phyloP scores from a whole-genome alignment of 2,797 vertebrate species.

The Dendrocincla tyrannina region DNA sequence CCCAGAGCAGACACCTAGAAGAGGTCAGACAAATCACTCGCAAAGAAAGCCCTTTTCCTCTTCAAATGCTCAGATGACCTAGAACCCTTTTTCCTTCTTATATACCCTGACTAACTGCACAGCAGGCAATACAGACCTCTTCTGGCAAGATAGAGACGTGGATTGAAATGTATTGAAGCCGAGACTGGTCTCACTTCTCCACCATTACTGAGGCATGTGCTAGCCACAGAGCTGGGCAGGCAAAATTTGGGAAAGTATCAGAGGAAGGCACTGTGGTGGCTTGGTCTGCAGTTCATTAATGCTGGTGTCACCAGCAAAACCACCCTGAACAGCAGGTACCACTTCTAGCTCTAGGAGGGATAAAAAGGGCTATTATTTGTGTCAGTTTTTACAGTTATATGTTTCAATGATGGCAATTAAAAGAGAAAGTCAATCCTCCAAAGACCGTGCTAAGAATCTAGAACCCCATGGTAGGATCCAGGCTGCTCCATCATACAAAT shows the following conservation, averaged over 20 bases:
- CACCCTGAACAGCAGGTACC: neutral
- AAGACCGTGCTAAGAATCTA: neutral
- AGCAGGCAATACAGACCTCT: neutral
- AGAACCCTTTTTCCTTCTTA: neutral
- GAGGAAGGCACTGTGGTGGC: neutral
- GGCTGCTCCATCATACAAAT: neutral
- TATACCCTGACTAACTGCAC: fast-evolving
- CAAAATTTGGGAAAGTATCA: neutral
- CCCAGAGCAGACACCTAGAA: neutral
- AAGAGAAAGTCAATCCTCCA: neutral
- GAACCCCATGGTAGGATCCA: neutral
- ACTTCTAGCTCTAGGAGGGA: neutral
- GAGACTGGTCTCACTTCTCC: neutral
- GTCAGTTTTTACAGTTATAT: neutral
- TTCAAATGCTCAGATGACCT: neutral
- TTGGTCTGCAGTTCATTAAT: neutral
- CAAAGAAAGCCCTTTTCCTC: neutral
- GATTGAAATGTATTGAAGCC: neutral
- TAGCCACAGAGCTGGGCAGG: neutral
- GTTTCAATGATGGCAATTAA: neutral
- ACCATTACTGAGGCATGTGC: fast-evolving
- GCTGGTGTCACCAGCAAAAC: neutral
- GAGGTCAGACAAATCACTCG: neutral
- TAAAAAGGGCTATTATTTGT: neutral
- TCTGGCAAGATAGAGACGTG: neutral